phyloP scores from a whole-genome alignment of 2,797 vertebrate genomes.

The Rhincodon typus region DNA sequence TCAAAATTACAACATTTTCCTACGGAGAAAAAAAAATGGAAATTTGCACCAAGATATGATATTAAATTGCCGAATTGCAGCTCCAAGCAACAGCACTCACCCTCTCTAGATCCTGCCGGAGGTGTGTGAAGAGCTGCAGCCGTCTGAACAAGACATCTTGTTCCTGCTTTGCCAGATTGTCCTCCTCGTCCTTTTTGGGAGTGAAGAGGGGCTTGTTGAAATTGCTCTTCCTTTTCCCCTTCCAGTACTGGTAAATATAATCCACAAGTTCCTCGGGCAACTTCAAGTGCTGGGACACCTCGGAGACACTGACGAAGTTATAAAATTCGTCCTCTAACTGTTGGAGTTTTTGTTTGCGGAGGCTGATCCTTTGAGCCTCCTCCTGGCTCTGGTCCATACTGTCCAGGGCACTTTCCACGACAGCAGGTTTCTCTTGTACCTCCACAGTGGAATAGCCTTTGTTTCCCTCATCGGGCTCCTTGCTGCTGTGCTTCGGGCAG shows the following conservation, averaged over 20 bases:
- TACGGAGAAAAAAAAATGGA: background rate
- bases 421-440: constrained; percentile 53
- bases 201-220: constrained; percentile 92
- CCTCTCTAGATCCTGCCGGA: constrained; percentile 94
- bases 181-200: constrained; percentile 91
- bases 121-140: constrained; percentile 91
- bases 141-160: constrained; percentile 87
- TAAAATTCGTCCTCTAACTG: constrained; percentile 91
- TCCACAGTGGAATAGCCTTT: constrained; percentile 47
- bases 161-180: constrained; percentile 85
- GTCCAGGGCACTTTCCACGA: constrained; percentile 46
- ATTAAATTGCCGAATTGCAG: constrained; percentile 31
- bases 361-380: constrained; percentile 71
- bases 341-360: constrained; percentile 86
- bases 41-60: background rate
- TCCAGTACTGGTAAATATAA: constrained; percentile 95
- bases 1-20: constrained; percentile 18
- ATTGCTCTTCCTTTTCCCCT: constrained; percentile 87
- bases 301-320: constrained; percentile 71
- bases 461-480: constrained; percentile 48
- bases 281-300: constrained; percentile 68
- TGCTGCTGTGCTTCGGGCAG: constrained; percentile 83
- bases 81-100: constrained; percentile 58
- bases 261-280: constrained; percentile 71
- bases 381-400: constrained; percentile 60